These are phyloP conservation scores for Clunio marinus DNA, from an alignment of 2,888 invertebrate species.

Conservation along the genomic window DNA sequence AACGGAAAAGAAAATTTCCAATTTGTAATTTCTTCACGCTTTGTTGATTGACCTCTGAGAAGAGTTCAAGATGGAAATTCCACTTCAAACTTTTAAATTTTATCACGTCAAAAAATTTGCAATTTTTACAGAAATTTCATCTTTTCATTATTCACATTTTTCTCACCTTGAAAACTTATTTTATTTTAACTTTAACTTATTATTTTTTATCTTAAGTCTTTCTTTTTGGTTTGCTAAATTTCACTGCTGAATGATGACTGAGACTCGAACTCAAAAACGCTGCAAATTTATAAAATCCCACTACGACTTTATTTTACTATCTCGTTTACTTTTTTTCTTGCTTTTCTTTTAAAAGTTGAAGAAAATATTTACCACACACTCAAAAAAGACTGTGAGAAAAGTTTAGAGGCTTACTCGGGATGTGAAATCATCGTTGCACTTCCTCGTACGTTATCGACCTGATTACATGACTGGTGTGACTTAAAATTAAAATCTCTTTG, in stretches of 20 bases:
- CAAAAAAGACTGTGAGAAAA: conserved; percentile 2
- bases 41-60: too few species aligned
- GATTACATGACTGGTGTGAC: not conserved
- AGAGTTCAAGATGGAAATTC: too few species aligned
- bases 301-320: conserved; percentile 24
- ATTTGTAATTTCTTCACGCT: too few species aligned
- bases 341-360: conserved; percentile 23
- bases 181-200: not conserved
- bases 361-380: conserved; percentile 26
- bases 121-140: too few species aligned
- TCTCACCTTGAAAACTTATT: too few species aligned
- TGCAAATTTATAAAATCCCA: conserved; percentile 37
- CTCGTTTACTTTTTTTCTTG: not conserved
- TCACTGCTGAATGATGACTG: conserved; percentile 26
- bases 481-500: conserved; percentile 4
- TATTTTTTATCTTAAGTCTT: not conserved
- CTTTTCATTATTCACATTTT: not conserved
- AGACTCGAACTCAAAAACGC: conserved; percentile 16
- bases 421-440: conserved; percentile 21
- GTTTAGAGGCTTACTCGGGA: conserved; percentile 4
- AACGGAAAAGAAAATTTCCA: too few species aligned
- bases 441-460: not conserved
- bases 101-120: not conserved
- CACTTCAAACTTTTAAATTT: not conserved
- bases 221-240: conserved; percentile 19